These are phyloP conservation scores for Cephus pulcher DNA, from an alignment of 2,888 invertebrate species.

Conservation along the genomic window DNA sequence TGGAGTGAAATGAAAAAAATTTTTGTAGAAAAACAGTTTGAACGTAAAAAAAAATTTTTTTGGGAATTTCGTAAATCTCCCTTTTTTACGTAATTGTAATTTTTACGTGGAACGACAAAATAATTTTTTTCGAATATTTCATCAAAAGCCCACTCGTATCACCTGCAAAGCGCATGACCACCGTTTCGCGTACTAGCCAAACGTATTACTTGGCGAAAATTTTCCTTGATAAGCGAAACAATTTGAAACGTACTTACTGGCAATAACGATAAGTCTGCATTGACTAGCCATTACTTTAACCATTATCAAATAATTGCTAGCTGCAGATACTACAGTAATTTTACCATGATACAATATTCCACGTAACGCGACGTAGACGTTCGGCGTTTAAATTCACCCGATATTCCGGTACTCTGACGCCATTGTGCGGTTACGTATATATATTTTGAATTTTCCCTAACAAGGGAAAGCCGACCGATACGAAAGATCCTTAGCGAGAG, in stretches of 20 bases:
- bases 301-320: background rate
- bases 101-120: background rate
- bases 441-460: background rate
- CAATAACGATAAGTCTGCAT: background rate
- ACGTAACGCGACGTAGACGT: background rate
- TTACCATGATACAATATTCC: background rate
- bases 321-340: background rate
- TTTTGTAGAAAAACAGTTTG: background rate
- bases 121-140: background rate
- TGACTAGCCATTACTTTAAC: background rate
- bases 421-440: background rate
- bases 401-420: background rate
- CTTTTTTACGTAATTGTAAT: background rate
- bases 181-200: background rate
- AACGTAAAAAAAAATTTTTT: background rate
- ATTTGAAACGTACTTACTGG: background rate
- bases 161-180: background rate
- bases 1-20: background rate
- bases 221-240: background rate
- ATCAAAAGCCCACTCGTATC: no score
- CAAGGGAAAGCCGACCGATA: background rate
- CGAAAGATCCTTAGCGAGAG: background rate
- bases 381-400: background rate
- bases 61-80: background rate
- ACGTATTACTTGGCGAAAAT: background rate